Evolutionary conservation across 2,113 vertebrate genomes (phyloP).

Genomic region (Chunga burmeisteri): DNA sequence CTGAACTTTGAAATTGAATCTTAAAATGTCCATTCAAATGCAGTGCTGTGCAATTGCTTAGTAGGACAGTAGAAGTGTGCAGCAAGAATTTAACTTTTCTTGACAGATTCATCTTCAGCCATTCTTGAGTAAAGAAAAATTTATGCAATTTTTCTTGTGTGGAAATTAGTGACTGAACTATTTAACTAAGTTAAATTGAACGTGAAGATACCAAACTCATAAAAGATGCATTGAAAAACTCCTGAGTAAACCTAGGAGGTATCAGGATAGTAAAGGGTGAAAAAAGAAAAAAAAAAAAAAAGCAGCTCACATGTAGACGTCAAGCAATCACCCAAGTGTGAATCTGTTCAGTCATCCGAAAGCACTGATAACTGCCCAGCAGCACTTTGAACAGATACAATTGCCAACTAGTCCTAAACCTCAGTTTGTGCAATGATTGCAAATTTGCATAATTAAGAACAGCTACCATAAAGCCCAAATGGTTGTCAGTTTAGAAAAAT

Average conservation of each 20-base stretch:
- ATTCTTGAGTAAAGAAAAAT: not conserved
- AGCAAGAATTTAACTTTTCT: not conserved
- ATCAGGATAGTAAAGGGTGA: not conserved
- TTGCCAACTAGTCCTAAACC: not conserved
- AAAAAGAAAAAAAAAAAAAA: no score
- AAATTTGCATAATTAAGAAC: conserved; percentile 25
- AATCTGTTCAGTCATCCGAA: not conserved
- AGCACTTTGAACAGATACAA: not conserved
- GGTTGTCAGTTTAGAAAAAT: not conserved
- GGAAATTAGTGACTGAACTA: not conserved
- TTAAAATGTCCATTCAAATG: not conserved
- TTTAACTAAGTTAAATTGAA: not conserved
- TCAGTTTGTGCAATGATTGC: not conserved
- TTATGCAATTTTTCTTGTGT: not conserved
- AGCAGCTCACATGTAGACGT: not conserved
- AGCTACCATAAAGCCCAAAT: conserved; percentile 8
- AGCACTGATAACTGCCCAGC: not conserved
- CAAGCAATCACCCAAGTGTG: not conserved
- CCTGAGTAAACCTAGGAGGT: not conserved
- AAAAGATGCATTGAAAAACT: not conserved
- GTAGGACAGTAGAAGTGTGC: not conserved
- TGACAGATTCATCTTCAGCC: not conserved
- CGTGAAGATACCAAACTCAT: not conserved
- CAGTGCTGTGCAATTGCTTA: not conserved
- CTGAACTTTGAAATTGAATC: not conserved